phyloP scores from a whole-genome alignment of 2,888 invertebrate species.

The Stenichneumon culpator region DNA sequence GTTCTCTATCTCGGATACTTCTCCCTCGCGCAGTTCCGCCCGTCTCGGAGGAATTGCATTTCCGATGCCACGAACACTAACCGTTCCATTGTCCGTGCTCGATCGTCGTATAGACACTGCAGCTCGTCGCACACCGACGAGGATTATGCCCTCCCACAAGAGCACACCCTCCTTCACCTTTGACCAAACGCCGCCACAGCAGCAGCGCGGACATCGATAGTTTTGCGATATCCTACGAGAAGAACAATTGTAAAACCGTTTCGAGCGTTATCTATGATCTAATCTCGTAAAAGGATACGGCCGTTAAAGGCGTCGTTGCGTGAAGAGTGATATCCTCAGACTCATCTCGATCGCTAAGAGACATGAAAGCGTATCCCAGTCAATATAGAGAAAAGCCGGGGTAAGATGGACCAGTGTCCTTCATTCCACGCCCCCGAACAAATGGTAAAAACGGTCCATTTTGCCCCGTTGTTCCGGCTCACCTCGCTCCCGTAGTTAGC shows the following conservation, averaged over 20 bases:
- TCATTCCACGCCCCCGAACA: no score
- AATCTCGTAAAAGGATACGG: slow-evolving; percentile 24
- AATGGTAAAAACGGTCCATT: no score
- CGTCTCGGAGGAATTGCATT: slow-evolving; percentile 49
- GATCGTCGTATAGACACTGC: slow-evolving; percentile 40
- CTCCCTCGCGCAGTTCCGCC: slow-evolving; percentile 19
- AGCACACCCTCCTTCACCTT: neutral
- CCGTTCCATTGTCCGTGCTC: slow-evolving; percentile 51
- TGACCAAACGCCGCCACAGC: neutral
- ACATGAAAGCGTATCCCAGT: no score
- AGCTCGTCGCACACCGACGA: neutral
- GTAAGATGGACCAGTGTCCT: no score
- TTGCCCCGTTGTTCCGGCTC: no score
- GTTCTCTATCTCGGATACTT: neutral
- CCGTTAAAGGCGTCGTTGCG: slow-evolving; percentile 11
- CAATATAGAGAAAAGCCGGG: no score
- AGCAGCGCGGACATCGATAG: neutral
- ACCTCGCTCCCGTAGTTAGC: neutral
- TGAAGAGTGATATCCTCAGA: neutral
- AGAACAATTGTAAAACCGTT: neutral
- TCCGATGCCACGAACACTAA: slow-evolving; percentile 49
- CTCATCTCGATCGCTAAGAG: neutral
- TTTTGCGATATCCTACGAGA: neutral
- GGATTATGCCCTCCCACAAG: slow-evolving; percentile 27
- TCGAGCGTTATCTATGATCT: slow-evolving; percentile 22